Percentiles rank a stretch among this genome's conserved stretches.
phyloP scores from a whole-genome alignment of 1,140 invertebrate genomes.

The Eupeodes corollae region DNA sequence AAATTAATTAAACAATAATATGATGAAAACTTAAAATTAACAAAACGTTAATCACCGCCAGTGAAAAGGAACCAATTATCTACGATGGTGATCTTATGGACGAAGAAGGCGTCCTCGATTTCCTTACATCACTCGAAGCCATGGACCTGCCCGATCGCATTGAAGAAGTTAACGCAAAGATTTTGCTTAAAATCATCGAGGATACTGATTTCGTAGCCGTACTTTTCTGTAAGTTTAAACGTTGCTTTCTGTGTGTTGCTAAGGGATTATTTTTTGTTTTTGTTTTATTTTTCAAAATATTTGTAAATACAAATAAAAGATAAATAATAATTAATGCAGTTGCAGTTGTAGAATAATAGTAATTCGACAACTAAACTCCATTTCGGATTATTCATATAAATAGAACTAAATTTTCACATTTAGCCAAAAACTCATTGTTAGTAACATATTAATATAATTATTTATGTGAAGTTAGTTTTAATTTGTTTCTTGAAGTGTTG shows the following conservation, averaged over 20 bases:
- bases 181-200: conserved; percentile 81
- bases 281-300: conserved; percentile 2
- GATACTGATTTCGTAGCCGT: conserved; percentile 87
- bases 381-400: no score
- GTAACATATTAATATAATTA: no score
- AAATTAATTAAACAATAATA: neutral
- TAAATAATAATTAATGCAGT: conserved; percentile 17
- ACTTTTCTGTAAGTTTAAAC: conserved; percentile 77
- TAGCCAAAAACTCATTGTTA: no score
- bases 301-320: neutral
- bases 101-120: conserved; percentile 84
- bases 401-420: no score
- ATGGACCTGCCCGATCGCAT: conserved; percentile 92
- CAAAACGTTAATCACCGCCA: conserved; percentile 3
- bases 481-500: no score
- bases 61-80: conserved; percentile 83
- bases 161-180: conserved; percentile 88
- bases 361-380: no score
- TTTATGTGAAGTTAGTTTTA: no score
- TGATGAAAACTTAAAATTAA: neutral
- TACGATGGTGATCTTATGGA: conserved; percentile 93
- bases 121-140: conserved; percentile 83
- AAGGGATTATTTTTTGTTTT: conserved; percentile 1
- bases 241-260: neutral
- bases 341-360: conserved; percentile 19